Evolutionary conservation across 2,797 vertebrate genomes (phyloP), one percentile per base, ranked within the genome.

Genomic region (Rhodeus uyekii): DNA sequence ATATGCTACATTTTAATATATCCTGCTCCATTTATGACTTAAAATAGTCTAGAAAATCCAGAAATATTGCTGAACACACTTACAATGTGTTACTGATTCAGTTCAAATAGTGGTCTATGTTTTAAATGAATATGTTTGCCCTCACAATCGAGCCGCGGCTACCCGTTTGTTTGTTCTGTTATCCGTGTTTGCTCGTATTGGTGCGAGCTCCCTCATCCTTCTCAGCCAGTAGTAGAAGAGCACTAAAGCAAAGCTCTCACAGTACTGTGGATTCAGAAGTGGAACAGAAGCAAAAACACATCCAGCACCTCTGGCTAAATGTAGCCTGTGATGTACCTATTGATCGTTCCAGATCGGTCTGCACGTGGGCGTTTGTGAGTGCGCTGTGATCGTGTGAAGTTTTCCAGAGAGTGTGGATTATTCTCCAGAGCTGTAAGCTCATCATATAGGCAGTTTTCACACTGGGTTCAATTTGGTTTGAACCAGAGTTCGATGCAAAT

Each of bases 221-320:
- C 32, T 78, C 76, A 48, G n/a, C 29, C 75, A 63, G 3, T 24
- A 48, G 48, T 14, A 50, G 53, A 13, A 27, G 42, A 39, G 68
- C 76, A 34, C 50, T 50, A 44, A 60, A 74, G 36, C 39, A 38
- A 82, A 46, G 38, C 69, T 75, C 63, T 42, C 7, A 22, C 71
- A 48, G 14, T 18, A 19, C n/a, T 24, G 13, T 64, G 29, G 22
- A 44, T 48, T 65, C 24, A 1, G 50, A 42, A 68, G 58, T 16
- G 22, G 34, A 65, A 46, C 8, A 24, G 34, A 29, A 50, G n/a
- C 46, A 46, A 83, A 46, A 79, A 76, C 85, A 64, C 46, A 68
- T 77, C 48, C 77, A 61, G n/a, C 76, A 83, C 84, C 76, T 69
- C 46, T 81, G 75, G 84, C 74, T 58, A 84, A 85, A 80, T 61